Base-by-base conservation (phyloP, 2,797 vertebrate species). In the Pangasius djambal region DNA sequence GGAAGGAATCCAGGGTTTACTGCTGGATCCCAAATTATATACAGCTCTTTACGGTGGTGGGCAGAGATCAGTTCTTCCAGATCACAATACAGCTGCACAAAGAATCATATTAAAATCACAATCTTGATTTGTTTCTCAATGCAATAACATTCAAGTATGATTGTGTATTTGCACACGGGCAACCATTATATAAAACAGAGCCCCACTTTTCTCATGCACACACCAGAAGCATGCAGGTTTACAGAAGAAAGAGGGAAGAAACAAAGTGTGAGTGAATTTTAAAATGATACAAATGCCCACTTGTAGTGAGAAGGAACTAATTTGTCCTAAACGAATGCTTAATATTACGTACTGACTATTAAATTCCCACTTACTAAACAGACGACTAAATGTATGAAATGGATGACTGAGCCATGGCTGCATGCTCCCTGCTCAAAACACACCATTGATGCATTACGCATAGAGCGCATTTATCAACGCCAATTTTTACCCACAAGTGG, bases 351-450 rank as follows among this genome's bases (percentile, higher is more conserved):
- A 65, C 25, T 48, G 16, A 84, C 61, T 52, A 52, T 83, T 83
- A 52, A 69, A 85, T 85, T 55, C 65, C 44, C 20, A 69, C 48
- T 55, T 31, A 44, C 59, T 83, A 70, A 85, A 70, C n/a, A 85
- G 50, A 28, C 55, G n/a, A 52, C 31, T 55, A 85, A 85, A 55
- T 55, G 34, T 84, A n/a, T 44, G 7, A 84, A 69, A 50, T 31
- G 40, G 28, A 40, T 61, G 79, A 83, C 37, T 84, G 28, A 85
- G n/a, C 69, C 65, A 25, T 85, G n/a, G 40, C 83, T 55, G 48
- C 65, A 55, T 70, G 65, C 31, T 4, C n/a, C 83, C 18, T 55
- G 48, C 83, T 52, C 65, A 85, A 55, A 67, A 85, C 65, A 52
- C 48, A 55, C 48, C 65, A 37, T 18, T 70, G 83, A 70, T 22